Evolutionary conservation across 2,113 vertebrate species (phyloP), one percentile per base, ranked within the genome.

Genomic region (Aptenodytes forsteri): DNA sequence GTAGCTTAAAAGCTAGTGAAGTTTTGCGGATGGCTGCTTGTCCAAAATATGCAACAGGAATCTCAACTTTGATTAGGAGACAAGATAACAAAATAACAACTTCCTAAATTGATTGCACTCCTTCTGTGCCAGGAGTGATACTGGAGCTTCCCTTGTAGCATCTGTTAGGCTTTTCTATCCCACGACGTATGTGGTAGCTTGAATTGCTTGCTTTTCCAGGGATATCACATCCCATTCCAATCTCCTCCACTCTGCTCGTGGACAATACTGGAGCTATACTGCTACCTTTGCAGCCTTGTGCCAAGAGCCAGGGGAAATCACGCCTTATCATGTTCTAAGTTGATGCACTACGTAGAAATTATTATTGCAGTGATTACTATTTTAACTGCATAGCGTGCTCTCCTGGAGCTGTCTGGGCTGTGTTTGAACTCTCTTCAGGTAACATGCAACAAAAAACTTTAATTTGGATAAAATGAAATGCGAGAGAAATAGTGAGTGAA

Each of bases 181-280:
- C 0, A 2, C 32, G 13, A 0, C 19, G 15, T 61, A 3, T 55
- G n/a, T 16, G 21, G 36, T 61, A 29, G 25, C 27, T 85, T 32
- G 52, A 76, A 36, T 50, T 83, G 17, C 54, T 83, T 79, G 9
- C 46, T 12, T 65, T 90, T 55, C 38, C 32, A 17, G 32, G 42
- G 25, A 23, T 46, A 18, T 32, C 13, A 23, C 36, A 56, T 76
- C 40, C 50, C 13, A 5, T 82, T 76, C 32, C 2, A 12, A 17
- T 79, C 29, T 76, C n/a, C 29, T 66, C 61, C 16, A 1, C 11
- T 56, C 25, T 36, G 6, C 47, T 64, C 30, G 5, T 26, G 69
- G 38, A 3, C 23, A 18, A 5, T 69, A 11, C 54, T 80, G 46
- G 52, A 80, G 47, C 36, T 75, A 2, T 55, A 36, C 22, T 40